Base-by-base conservation (phyloP, 2,888 invertebrate genomes). In the Sarcophaga subvicina region DNA sequence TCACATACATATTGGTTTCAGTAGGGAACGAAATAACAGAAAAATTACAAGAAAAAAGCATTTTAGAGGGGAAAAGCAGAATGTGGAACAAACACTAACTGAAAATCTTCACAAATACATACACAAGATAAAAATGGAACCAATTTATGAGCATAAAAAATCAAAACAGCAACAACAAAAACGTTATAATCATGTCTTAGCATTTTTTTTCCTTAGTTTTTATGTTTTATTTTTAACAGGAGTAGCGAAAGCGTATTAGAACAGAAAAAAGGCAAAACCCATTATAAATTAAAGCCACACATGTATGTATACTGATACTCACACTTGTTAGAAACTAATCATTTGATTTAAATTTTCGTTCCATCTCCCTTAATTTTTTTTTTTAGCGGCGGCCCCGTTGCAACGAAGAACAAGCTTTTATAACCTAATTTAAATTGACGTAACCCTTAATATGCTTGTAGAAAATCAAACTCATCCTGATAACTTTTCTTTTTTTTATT, bases 221-320 rank as follows among this genome's bases (percentile, higher is more conserved):
- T 75, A 79, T 70, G 72, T 66, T 75, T 80, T 73, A 78, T 62
- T 73, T 80, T 73, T 17, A 73, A 77, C 5, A 64, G 37, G 64
- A 64, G 60, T 12, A 63, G 14, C n/a, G 62, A 10, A 17, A 45
- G 22, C 27, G 63, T 64, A 79, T 47, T 71, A 80, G 82, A 77
- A 86, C 63, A 59, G 63, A 47, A 73, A 79, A 63, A 54, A 81
- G 78, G 73, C 69, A 82, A 71, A 67, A 54, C 76, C 75, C 79
- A 76, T 76, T 76, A 82, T 82, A 79, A 81, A 81, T 81, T 85
- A 59, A 84, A 11, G 12, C 59, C 62, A 22, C 20, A 78, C 54
- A 72, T 27, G 54, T 60, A 49, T 22, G 3, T 14, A 66, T 20
- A 66, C 25, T 11, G 3, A 66, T 45, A 22, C 27, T 37, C 72